A percentile compares a stretch with the other conserved stretches of the same genome.
phyloP scores from a whole-genome alignment of 2,797 vertebrate species.

The Arctocebus calabarensis region DNA sequence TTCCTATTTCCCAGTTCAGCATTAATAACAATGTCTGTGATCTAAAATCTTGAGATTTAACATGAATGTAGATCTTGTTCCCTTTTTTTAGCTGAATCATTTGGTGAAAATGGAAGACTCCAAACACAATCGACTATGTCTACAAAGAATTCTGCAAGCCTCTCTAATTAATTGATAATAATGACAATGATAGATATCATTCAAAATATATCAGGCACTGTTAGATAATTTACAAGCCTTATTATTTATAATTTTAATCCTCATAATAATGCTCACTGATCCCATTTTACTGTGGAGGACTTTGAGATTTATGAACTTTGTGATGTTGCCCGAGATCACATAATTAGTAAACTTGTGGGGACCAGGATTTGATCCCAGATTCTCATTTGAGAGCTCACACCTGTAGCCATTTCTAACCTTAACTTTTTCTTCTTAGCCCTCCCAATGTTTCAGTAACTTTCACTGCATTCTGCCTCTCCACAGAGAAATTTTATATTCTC shows the following conservation, averaged over 20 bases:
- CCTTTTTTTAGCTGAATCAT: conserved; percentile 1
- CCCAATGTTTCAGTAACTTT: neutral
- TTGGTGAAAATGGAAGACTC: conserved; percentile 7
- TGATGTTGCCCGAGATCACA: neutral
- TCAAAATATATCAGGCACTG: conserved; percentile 26
- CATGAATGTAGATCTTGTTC: neutral
- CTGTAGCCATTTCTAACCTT: neutral
- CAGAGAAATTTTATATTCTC: conserved; percentile 2
- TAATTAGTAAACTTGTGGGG: neutral
- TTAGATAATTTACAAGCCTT: conserved; percentile 37
- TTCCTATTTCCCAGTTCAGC: neutral
- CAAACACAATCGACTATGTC: neutral
- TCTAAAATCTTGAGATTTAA: neutral
- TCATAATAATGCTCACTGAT: neutral
- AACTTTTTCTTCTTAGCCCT: conserved; percentile 26
- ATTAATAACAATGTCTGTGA: neutral
- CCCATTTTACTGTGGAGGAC: neutral
- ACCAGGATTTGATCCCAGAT: neutral
- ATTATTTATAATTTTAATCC: conserved; percentile 51
- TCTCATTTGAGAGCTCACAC: neutral
- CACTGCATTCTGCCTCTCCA: conserved; percentile 4
- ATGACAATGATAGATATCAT: neutral
- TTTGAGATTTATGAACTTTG: neutral
- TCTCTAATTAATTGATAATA: conserved; percentile 53
- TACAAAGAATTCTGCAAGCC: conserved; percentile 23